Evolutionary conservation across 2,797 vertebrate species (phyloP).

Genomic region (Sitta carolinensis): DNA sequence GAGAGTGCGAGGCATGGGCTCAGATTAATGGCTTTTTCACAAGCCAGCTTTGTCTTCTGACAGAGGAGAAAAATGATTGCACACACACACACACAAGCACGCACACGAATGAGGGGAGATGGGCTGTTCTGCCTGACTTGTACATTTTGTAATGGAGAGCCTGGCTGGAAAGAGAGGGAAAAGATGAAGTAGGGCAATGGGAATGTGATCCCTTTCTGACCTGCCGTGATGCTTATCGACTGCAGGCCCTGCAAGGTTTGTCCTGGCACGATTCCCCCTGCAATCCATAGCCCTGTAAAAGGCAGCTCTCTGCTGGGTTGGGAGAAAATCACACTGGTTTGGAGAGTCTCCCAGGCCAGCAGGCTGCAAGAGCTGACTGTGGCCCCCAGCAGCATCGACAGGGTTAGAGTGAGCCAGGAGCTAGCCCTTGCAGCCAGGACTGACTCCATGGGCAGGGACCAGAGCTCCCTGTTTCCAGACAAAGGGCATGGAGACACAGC

Average conservation of each 20-base stretch:
- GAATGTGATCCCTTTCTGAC: neutral
- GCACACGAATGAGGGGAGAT: neutral
- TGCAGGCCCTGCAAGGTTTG: neutral
- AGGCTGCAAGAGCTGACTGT: neutral
- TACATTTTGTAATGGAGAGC: slow-evolving; percentile 9
- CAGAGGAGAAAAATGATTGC: slow-evolving; percentile 50
- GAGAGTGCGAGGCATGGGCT: slow-evolving; percentile 23
- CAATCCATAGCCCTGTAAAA: neutral
- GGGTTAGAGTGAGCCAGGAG: neutral
- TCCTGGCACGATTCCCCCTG: neutral
- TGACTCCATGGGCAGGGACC: neutral
- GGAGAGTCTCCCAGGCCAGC: neutral
- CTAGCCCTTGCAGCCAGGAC: neutral
- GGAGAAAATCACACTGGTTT: neutral
- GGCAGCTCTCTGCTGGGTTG: neutral
- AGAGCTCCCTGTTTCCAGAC: neutral
- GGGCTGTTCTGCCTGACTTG: slow-evolving; percentile 4
- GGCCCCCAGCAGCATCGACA: neutral
- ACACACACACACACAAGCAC: neutral
- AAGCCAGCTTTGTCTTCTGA: slow-evolving; percentile 52
- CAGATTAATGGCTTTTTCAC: slow-evolving; percentile 57
- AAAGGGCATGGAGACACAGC: accelerated
- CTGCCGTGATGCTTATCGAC: neutral
- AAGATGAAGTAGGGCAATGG: slow-evolving; percentile 16
- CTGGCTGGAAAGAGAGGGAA: neutral